Evolutionary conservation across 2,113 vertebrate genomes (phyloP).

Genomic region (Erinaceus europaeus): DNA sequence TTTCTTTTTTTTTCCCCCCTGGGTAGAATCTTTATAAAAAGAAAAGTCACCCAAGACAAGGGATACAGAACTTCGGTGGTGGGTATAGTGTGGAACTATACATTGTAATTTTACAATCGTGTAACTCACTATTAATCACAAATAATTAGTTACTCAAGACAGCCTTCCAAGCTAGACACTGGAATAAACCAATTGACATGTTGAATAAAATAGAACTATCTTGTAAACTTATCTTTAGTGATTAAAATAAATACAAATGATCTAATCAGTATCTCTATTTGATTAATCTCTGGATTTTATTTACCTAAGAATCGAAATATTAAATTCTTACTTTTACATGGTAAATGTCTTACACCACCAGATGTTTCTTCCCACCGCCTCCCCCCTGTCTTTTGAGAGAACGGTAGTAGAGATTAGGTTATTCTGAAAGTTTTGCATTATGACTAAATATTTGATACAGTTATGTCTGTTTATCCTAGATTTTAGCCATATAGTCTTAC

Average conservation of each 20-base stretch:
- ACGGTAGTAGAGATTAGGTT: background rate
- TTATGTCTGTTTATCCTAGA: background rate
- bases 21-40: background rate
- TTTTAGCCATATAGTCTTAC: background rate
- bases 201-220: background rate
- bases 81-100: too few relatives aligned
- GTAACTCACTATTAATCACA: too few relatives aligned
- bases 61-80: too few relatives aligned
- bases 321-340: background rate
- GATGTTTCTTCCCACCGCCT: background rate
- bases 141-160: too few relatives aligned
- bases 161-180: background rate
- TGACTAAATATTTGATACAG: background rate
- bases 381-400: background rate
- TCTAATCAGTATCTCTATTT: background rate
- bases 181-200: background rate
- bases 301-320: background rate
- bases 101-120: too few relatives aligned
- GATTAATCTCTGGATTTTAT: conserved; percentile 22
- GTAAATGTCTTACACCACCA: background rate
- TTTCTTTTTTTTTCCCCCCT: background rate
- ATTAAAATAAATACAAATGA: background rate
- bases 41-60: background rate
- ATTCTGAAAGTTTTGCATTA: background rate
- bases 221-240: background rate